Conservation (phyloP, 92 coral and sea anemone species). For the Pocillopora meandrina region DNA sequence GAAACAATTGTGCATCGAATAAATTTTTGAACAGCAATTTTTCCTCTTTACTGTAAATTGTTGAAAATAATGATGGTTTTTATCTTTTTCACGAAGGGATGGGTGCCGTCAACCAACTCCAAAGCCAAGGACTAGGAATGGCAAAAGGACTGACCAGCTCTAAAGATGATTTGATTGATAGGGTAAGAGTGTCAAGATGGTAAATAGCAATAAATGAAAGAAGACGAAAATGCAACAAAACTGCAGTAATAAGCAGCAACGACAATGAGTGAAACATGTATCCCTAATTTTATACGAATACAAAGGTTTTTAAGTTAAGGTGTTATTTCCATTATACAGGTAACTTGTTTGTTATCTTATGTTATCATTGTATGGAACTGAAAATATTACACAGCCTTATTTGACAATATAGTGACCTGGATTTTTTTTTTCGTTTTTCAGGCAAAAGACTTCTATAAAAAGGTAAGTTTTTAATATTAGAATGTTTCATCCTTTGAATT, state of each 20-base stretch:
- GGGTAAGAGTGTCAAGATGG: constrained; percentile 36
- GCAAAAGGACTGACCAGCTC: constrained; percentile 42
- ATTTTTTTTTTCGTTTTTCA: constrained; percentile 30
- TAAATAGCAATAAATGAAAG: not conserved
- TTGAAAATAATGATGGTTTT: not conserved
- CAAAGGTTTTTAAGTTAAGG: too few species aligned
- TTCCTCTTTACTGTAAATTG: not conserved
- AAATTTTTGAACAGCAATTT: not conserved
- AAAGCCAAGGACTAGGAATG: constrained; percentile 78
- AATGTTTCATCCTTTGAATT: too few species aligned
- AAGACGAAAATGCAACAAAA: too few species aligned
- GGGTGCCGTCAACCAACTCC: constrained; percentile 73
- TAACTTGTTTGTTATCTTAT: too few species aligned
- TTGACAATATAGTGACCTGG: not conserved
- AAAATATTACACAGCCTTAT: too few species aligned
- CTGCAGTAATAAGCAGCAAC: too few species aligned
- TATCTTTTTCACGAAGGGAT: constrained; percentile 49
- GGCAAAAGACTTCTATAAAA: constrained; percentile 75
- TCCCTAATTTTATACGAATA: too few species aligned
- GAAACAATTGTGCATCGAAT: not conserved
- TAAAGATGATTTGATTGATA: constrained; percentile 58
- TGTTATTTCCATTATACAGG: too few species aligned
- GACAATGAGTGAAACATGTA: too few species aligned
- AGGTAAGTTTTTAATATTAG: constrained; percentile 40
- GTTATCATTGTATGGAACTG: too few species aligned